phyloP scores from a whole-genome alignment of 2,888 invertebrate species.

The Phyto melanocephala region DNA sequence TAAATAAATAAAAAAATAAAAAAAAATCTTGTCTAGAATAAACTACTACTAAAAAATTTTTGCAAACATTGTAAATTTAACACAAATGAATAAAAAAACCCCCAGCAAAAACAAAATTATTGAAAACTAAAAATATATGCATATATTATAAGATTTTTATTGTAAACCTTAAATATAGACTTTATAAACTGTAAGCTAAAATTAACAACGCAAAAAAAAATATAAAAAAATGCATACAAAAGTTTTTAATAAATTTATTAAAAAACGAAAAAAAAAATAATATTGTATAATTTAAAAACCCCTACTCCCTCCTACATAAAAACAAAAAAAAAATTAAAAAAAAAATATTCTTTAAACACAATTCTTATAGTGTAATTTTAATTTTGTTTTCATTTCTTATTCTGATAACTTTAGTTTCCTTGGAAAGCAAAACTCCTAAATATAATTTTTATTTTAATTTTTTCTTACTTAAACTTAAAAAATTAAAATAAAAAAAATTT shows the following conservation, averaged over 20 bases:
- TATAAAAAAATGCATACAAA: neutral
- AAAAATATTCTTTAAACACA: slow-evolving; percentile 42
- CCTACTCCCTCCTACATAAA: slow-evolving; percentile 42
- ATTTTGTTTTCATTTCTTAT: slow-evolving; percentile 46
- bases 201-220: slow-evolving; percentile 61
- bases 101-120: slow-evolving; percentile 6
- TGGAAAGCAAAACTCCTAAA: slow-evolving; percentile 28
- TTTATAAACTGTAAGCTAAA: slow-evolving; percentile 63
- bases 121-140: slow-evolving; percentile 37
- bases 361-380: slow-evolving; percentile 39
- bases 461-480: slow-evolving; percentile 47
- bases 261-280: slow-evolving; percentile 61
- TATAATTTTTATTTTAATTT: slow-evolving; percentile 41
- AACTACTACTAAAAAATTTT: slow-evolving; percentile 47
- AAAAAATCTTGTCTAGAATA: slow-evolving; percentile 44
- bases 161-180: slow-evolving; percentile 60
- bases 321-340: neutral
- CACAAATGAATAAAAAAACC: slow-evolving; percentile 45
- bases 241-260: slow-evolving; percentile 49
- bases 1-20: slow-evolving; percentile 44
- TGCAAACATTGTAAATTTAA: slow-evolving; percentile 62
- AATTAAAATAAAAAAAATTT: slow-evolving; percentile 37
- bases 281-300: slow-evolving; percentile 61
- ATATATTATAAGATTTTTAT: slow-evolving; percentile 65
- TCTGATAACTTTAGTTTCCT: slow-evolving; percentile 60